Percentiles rank a stretch among this genome's conserved stretches.
phyloP scores from a whole-genome alignment of 1,140 invertebrate species.

The Sogatella furcifera region DNA sequence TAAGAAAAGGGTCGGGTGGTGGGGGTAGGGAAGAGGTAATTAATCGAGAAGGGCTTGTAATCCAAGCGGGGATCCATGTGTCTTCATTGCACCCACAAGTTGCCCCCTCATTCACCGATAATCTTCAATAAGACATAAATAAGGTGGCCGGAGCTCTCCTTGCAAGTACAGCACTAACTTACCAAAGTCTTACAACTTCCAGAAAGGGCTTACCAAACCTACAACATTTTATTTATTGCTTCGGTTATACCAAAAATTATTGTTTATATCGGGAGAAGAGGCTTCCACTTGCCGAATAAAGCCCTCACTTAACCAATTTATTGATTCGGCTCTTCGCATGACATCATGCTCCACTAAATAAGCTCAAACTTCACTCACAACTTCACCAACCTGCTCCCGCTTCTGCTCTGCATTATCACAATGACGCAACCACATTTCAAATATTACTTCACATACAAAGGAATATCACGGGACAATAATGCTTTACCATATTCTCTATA shows the following conservation, averaged over 20 bases:
- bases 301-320: not conserved
- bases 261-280: constrained; percentile 3
- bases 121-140: constrained; percentile 11
- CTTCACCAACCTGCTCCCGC: too few species aligned
- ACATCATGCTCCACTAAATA: constrained; percentile 1
- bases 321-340: not conserved
- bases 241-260: constrained; percentile 8
- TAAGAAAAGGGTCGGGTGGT: not conserved
- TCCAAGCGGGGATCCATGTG: constrained; percentile 1
- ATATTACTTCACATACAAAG: too few species aligned
- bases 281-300: not conserved
- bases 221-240: constrained; percentile 10
- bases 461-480: too few species aligned
- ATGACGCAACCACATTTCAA: too few species aligned
- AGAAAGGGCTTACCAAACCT: constrained; percentile 4
- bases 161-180: constrained; percentile 7
- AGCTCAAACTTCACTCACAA: not conserved
- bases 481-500: too few species aligned
- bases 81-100: constrained; percentile 5
- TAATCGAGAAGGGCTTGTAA: constrained; percentile 2
- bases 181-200: constrained; percentile 11
- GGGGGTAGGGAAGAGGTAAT: not conserved
- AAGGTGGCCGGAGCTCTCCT: constrained; percentile 8
- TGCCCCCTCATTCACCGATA: constrained; percentile 2
- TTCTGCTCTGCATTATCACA: too few species aligned